Conservation (phyloP, 2,113 vertebrate species). For the Charadrius vociferus region DNA sequence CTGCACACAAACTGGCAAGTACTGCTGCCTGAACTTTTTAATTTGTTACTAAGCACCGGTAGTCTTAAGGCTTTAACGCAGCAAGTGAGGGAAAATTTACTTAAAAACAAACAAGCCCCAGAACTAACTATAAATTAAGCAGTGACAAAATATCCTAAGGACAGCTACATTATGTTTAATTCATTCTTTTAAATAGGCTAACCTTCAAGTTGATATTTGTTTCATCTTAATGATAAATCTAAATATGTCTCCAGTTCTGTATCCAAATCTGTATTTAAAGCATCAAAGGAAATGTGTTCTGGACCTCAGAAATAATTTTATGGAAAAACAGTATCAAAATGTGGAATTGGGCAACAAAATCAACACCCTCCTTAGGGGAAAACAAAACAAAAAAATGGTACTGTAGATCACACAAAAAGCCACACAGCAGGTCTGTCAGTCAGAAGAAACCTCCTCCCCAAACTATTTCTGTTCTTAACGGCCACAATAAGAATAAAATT, state of each 20-base stretch:
- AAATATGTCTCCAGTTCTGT: background rate
- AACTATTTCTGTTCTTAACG: background rate
- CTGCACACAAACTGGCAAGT: background rate
- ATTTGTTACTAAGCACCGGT: background rate
- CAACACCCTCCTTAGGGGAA: background rate
- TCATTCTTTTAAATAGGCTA: background rate
- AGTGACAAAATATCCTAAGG: background rate
- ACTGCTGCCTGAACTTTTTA: background rate
- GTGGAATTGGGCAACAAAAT: background rate
- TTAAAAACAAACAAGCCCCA: background rate
- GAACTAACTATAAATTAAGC: background rate
- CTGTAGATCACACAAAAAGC: background rate
- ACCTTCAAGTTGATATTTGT: background rate
- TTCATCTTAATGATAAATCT: no score
- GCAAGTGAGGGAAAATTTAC: background rate
- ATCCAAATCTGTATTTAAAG: background rate
- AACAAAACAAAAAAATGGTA: background rate
- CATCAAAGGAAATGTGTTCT: background rate
- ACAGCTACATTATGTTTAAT: background rate
- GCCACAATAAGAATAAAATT: background rate
- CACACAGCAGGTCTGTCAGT: background rate
- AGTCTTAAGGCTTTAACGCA: background rate
- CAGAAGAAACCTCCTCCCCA: background rate
- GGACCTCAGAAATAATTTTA: background rate
- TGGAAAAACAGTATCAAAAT: background rate